These are phyloP conservation scores for Aphidius gifuensis DNA, from an alignment of 1,140 invertebrate genomes.

Conservation along the genomic window DNA sequence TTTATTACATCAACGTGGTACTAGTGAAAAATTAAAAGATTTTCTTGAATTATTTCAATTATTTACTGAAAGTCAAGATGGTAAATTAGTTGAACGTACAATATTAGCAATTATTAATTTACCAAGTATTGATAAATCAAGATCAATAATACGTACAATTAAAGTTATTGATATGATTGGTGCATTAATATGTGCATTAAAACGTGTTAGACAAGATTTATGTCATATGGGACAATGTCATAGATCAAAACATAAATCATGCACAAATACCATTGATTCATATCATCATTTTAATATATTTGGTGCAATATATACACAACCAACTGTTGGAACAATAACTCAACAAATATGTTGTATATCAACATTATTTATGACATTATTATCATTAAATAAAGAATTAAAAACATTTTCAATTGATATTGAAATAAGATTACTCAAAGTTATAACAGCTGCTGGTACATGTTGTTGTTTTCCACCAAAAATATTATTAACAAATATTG, in stretches of 20 bases:
- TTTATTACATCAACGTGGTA: constrained; percentile 58
- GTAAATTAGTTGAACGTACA: constrained; percentile 59
- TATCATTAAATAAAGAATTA: constrained; percentile 53
- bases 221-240: constrained; percentile 57
- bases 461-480: constrained; percentile 65
- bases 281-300: constrained; percentile 62
- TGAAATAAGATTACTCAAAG: constrained; percentile 55
- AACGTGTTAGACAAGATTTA: constrained; percentile 58
- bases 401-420: constrained; percentile 48
- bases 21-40: constrained; percentile 57
- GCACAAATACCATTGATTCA: constrained; percentile 44
- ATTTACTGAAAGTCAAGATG: constrained; percentile 61
- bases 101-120: constrained; percentile 59
- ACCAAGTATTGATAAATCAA: constrained; percentile 47
- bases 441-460: constrained; percentile 58
- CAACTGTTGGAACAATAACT: constrained; percentile 31
- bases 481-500: constrained; percentile 42
- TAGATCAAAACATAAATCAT: constrained; percentile 55
- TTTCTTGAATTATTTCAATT: constrained; percentile 63
- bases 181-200: constrained; percentile 58
- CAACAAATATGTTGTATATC: constrained; percentile 57
- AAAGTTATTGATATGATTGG: constrained; percentile 61
- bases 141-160: constrained; percentile 51
- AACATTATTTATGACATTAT: constrained; percentile 58
- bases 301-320: constrained; percentile 48